Evolutionary conservation across 1,140 invertebrate genomes (phyloP).

Genomic region (Drosophila serrata): DNA sequence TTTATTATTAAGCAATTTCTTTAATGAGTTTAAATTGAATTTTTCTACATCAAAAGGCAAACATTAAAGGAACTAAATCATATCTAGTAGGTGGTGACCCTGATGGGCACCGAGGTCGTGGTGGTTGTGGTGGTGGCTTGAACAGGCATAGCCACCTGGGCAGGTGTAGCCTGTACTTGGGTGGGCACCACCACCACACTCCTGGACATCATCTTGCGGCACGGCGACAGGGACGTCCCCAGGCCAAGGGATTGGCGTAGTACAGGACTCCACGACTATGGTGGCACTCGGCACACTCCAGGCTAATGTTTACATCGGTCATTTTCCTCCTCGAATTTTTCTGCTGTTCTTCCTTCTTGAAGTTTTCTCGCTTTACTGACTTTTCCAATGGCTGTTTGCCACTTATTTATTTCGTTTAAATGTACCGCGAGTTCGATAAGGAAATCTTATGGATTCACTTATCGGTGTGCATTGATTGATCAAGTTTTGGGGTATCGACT

Average conservation of each 20-base stretch:
- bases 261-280: constrained; percentile 49
- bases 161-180: background rate
- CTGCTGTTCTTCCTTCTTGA: background rate
- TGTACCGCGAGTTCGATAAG: background rate
- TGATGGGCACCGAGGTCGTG: constrained; percentile 8
- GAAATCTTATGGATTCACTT: background rate
- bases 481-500: background rate
- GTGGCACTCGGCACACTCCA: constrained; percentile 58
- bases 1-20: background rate
- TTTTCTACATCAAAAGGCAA: background rate
- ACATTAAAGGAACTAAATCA: no score
- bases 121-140: constrained; percentile 30
- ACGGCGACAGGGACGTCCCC: constrained; percentile 60
- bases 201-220: constrained; percentile 57
- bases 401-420: constrained; percentile 1
- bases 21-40: no score
- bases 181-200: constrained; percentile 8
- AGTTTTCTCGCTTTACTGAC: constrained; percentile 5
- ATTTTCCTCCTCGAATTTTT: constrained; percentile 14
- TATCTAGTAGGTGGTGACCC: constrained; percentile 1
- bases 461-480: constrained; percentile 6
- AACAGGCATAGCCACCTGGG: constrained; percentile 5
- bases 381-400: background rate
- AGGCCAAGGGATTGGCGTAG: constrained; percentile 37
- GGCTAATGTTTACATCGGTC: constrained; percentile 33